Evolutionary conservation across 2,888 invertebrate species (phyloP), one percentile per base, ranked within the genome.

Genomic region (Oxycera nigricornis): DNA sequence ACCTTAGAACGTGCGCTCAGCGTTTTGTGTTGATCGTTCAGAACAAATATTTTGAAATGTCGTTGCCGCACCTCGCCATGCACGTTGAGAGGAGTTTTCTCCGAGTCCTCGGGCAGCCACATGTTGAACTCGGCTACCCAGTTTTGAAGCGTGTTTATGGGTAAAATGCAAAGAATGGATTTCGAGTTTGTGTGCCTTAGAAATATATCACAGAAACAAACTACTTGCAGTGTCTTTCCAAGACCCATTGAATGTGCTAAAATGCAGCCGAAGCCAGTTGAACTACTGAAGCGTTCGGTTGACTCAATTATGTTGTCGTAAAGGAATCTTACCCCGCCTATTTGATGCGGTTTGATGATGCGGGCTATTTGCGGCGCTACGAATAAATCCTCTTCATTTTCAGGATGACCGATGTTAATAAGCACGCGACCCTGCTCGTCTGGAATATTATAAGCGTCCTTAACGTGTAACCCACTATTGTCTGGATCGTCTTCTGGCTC

Each of bases 211-310:
- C 94, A 94, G 87, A 99, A 98, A 78, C 96, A 94, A 73, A 98
- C 94, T 74, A 98, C 94, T 87, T 94, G 96, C 74, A 99, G 87
- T 0, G 98, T 99, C 87, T 99, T 99, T n/a, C 99, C 99, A 30
- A 99, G 88, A 1, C 99, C 99, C 99, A 99, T 99, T 57, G 97
- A 97, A 87, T 99, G 98, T 0, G 98, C 98, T 72, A 99, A 87
- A 80, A 99, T 98, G 84, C 98, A 99, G 14, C 99, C 99, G 84
- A 98, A 97, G 11, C 98, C 98, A 1, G 91, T 89, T 0, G 94
- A 94, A 17, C 90, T 93, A 73, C 94, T 93, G 84, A 93, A 98
- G 78, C 96, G 89, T 76, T 92, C 92, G 57, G 94, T 89, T 22
- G 96, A 97, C 86, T 98, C 98, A 79, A 99, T 94, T 26, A 98